Evolutionary conservation across 1,140 invertebrate genomes (phyloP).

Genomic region (Heliconius melpomene): DNA sequence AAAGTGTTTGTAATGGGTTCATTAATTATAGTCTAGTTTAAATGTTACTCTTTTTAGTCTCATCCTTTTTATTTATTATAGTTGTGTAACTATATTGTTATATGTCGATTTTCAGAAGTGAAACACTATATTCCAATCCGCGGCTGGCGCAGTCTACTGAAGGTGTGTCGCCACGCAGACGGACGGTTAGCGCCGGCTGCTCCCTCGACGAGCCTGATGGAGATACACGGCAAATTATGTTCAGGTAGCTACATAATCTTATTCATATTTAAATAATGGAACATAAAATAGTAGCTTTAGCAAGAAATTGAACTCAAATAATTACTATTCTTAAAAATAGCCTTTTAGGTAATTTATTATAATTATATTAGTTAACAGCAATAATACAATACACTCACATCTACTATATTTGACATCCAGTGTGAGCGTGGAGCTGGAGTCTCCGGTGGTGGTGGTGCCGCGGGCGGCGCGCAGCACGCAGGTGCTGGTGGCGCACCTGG

Average conservation of each 20-base stretch:
- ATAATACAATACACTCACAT: no score
- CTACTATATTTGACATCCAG: slow-evolving; percentile 51
- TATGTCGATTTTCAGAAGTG: slow-evolving; percentile 48
- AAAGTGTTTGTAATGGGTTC: no score
- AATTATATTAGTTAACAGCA: no score
- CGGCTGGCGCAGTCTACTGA: slow-evolving; percentile 78
- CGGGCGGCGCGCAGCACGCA: slow-evolving; percentile 88
- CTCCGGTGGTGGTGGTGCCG: slow-evolving; percentile 94
- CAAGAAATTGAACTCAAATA: no score
- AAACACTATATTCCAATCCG: slow-evolving; percentile 82
- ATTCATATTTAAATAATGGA: no score
- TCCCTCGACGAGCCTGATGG: slow-evolving; percentile 70
- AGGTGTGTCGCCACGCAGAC: slow-evolving; percentile 70
- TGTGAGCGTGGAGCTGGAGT: slow-evolving; percentile 90
- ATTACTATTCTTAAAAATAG: no score
- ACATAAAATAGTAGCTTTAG: no score
- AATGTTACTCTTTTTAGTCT: no score
- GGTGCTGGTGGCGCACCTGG: slow-evolving; percentile 96
- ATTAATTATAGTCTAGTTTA: no score
- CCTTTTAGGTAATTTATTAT: no score
- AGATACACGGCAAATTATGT: slow-evolving; percentile 58
- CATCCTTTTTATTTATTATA: no score
- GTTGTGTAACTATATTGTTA: no score
- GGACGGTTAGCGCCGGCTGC: slow-evolving; percentile 64
- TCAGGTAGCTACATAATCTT: slow-evolving; percentile 47